phyloP scores from a whole-genome alignment of 2,113 vertebrate genomes.

The Hippocampus guttulatus region DNA sequence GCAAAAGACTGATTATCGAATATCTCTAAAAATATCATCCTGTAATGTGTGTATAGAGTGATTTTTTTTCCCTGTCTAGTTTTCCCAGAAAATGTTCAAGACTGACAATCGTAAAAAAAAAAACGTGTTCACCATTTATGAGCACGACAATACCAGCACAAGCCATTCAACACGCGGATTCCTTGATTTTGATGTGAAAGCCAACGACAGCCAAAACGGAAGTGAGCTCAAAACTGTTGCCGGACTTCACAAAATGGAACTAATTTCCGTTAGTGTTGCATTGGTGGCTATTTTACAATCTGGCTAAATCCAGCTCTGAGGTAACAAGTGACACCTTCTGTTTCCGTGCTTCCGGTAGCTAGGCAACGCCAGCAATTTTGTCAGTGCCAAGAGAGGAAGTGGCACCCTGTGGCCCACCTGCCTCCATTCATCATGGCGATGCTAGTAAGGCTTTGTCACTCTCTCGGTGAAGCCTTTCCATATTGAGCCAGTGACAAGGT shows the following conservation, averaged over 20 bases:
- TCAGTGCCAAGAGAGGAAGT: constrained; percentile 65
- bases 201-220: too few species aligned
- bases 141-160: too few species aligned
- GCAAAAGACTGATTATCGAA: too few species aligned
- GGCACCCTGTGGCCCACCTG: constrained; percentile 50
- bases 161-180: too few species aligned
- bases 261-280: constrained; percentile 33
- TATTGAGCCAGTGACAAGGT: constrained; percentile 44
- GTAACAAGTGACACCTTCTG: constrained; percentile 73
- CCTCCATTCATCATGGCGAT: constrained; percentile 51
- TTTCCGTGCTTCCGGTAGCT: constrained; percentile 71
- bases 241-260: constrained; percentile 41
- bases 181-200: too few species aligned
- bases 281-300: constrained; percentile 65
- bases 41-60: too few species aligned
- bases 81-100: too few species aligned
- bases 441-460: constrained; percentile 40
- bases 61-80: too few species aligned
- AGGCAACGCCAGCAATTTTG: constrained; percentile 72
- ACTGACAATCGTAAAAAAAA: too few species aligned
- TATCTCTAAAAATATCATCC: too few species aligned
- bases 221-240: too few species aligned
- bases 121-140: too few species aligned
- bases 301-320: constrained; percentile 72
- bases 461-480: constrained; percentile 43